Base-by-base conservation (phyloP, 2,797 vertebrate species). In the Clarias laeviceps region DNA sequence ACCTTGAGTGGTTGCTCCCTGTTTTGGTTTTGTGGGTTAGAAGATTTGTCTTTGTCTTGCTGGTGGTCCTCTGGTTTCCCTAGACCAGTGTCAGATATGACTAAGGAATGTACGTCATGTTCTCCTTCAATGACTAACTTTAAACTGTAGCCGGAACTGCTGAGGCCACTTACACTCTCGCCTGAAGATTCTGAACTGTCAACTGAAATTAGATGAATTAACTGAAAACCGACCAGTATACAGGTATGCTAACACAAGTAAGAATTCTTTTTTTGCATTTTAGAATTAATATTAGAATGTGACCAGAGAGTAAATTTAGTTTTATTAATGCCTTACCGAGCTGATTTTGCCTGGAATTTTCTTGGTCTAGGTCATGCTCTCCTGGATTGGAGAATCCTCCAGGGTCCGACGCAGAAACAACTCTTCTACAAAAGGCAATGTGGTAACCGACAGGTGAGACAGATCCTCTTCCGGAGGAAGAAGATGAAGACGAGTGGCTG, bases 111-210 rank as follows among this genome's bases (percentile, higher is more conserved):
- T 76, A 94, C 93, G 69, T 95, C 95, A 69, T 64, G 87, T 37
- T 94, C 94, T 88, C 91, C 93, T 73, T 92, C 92, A 0, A 88
- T 50, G 69, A 92, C 90, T 2, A 94, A 95, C 32, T 90, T 93
- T 86, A 89, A 94, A 85, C 94, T 95, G 88, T 93, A 93, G 62
- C 93, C 90, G 34, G 93, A 95, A 64, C 93, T 94, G 91, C 96
- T 96, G 88, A 95, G 93, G 72, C 94, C 94, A 18, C 94, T 95
- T n/a, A 96, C 88, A 4, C 95, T 96, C 82, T 95, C 96, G 5
- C 93, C 94, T 0, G 95, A 96, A 0, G 95, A 96, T 89, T 95
- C 95, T 0, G 95, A 96, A 91, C 95, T 95, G 89, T 95, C 94
- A 90, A 94, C 95, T 96, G 89, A 14, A 91, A 91, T n/a, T 87